These are phyloP conservation scores for Lutjanus erythropterus DNA, from an alignment of 2,113 vertebrate species.

Conservation along the genomic window DNA sequence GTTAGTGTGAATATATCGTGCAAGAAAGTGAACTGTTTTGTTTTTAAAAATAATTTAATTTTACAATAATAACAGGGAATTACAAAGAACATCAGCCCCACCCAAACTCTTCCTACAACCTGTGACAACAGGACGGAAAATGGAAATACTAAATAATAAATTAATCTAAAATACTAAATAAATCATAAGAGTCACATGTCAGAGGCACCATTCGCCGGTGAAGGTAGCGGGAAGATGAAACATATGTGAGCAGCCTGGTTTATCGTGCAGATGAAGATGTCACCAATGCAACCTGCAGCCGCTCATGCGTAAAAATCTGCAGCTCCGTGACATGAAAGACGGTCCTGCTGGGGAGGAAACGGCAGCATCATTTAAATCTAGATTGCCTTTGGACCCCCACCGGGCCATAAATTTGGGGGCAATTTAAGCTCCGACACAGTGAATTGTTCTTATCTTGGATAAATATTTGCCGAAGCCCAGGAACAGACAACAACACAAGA, in stretches of 20 bases:
- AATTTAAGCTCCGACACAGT: conserved; percentile 63
- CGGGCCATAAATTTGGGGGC: conserved; percentile 69
- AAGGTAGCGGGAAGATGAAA: too few relatives aligned
- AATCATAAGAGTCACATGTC: too few relatives aligned
- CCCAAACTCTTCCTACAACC: too few relatives aligned
- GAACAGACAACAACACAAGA: conserved; percentile 49
- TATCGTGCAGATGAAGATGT: not conserved
- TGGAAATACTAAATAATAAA: too few relatives aligned
- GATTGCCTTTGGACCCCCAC: conserved; percentile 18
- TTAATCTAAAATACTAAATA: too few relatives aligned
- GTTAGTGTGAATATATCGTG: not conserved
- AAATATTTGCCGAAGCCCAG: conserved; percentile 77
- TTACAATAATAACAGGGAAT: too few relatives aligned
- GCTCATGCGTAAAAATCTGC: conserved; percentile 17
- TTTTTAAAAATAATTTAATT: too few relatives aligned
- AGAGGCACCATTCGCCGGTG: too few relatives aligned
- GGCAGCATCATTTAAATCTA: conserved; percentile 62
- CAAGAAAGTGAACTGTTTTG: too few relatives aligned
- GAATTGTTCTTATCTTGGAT: conserved; percentile 75
- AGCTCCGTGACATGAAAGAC: conserved; percentile 15
- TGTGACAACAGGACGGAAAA: too few relatives aligned
- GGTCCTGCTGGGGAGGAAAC: conserved; percentile 41
- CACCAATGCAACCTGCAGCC: conserved; percentile 31
- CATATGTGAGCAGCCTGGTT: not conserved
- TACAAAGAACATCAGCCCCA: too few relatives aligned